phyloP scores from a whole-genome alignment of 2,113 vertebrate species.

The Zonotrichia leucophrys region DNA sequence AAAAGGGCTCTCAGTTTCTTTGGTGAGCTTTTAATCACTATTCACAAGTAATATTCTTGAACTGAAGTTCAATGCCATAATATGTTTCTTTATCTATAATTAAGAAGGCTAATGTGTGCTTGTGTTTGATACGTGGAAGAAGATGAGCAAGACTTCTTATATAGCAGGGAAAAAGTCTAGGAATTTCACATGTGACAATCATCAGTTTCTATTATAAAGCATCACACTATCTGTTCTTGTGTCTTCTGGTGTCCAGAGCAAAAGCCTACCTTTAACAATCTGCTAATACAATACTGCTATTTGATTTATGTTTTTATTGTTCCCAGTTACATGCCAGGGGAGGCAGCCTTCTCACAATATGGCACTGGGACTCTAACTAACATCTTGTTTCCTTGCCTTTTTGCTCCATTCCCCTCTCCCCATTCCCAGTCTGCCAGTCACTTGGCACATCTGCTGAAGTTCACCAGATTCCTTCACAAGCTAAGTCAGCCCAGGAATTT shows the following conservation, averaged over 20 bases:
- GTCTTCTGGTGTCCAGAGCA: neutral
- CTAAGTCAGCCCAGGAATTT: neutral
- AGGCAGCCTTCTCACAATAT: neutral
- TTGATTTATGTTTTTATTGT: neutral
- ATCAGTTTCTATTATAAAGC: neutral
- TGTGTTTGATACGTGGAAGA: neutral
- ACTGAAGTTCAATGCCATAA: neutral
- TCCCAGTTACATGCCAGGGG: neutral
- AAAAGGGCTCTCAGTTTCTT: neutral
- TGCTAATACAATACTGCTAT: neutral
- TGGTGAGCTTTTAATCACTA: neutral
- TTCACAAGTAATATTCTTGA: neutral
- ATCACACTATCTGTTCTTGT: neutral
- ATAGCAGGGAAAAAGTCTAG: neutral
- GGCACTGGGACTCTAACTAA: neutral
- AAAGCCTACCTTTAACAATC: neutral
- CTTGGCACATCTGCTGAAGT: neutral
- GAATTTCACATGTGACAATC: fast-evolving
- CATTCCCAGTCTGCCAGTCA: neutral
- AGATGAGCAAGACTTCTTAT: neutral
- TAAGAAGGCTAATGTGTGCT: neutral
- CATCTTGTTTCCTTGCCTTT: neutral
- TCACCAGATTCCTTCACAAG: neutral
- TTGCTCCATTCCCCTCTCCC: neutral
- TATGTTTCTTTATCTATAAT: neutral